Conservation (phyloP, 2,113 vertebrate genomes). For the Elachura formosa region DNA sequence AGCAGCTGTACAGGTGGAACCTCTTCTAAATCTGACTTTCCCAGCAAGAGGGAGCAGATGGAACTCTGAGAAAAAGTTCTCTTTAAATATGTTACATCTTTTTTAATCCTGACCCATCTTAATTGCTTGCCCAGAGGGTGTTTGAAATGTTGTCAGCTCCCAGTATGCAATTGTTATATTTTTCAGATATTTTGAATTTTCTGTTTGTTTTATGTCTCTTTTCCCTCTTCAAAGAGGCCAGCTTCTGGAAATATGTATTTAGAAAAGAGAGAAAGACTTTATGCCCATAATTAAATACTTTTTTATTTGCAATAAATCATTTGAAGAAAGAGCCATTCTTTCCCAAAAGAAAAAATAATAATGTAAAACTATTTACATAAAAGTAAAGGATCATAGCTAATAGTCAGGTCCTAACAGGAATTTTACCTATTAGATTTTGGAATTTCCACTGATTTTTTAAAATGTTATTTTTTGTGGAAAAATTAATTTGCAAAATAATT, state of each 20-base stretch:
- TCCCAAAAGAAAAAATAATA: fast-evolving
- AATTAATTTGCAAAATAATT: not conserved
- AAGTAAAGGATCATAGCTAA: not conserved
- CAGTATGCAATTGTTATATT: not conserved
- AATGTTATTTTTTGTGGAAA: not conserved
- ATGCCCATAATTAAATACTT: not conserved
- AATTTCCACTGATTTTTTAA: not conserved
- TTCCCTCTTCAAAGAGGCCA: not conserved
- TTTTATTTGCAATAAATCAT: not conserved
- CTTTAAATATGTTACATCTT: not conserved
- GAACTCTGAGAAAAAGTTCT: not conserved
- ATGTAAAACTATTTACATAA: not conserved
- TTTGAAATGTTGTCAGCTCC: not conserved
- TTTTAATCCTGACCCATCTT: not conserved
- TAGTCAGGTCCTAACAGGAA: not conserved
- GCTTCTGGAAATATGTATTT: not conserved
- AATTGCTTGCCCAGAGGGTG: not conserved
- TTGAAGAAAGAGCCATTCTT: fast-evolving
- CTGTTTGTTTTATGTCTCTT: not conserved
- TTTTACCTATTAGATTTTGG: not conserved
- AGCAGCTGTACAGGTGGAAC: not conserved
- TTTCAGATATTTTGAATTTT: not conserved
- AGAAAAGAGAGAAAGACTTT: not conserved
- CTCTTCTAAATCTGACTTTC: not conserved
- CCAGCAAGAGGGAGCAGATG: not conserved